Conservation (phyloP, 2,888 invertebrate species). For the Tiliacea citrago region DNA sequence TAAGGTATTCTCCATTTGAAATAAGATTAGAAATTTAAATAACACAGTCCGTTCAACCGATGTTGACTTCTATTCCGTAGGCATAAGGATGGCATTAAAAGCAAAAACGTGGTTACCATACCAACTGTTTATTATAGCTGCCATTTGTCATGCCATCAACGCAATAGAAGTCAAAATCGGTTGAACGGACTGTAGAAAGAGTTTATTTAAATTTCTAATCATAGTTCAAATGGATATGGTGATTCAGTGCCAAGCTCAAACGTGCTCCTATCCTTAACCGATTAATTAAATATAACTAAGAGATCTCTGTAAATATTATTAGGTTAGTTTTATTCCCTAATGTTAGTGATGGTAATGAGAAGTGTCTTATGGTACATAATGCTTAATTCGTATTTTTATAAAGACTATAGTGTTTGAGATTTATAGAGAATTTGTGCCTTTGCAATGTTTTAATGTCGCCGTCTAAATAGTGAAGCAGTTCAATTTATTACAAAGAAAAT, state of each 20-base stretch:
- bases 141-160: too few species aligned
- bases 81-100: too few species aligned
- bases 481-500: neutral
- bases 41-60: too few species aligned
- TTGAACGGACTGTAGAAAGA: too few species aligned
- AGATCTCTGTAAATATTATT: constrained; percentile 75
- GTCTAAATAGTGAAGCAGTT: constrained; percentile 25
- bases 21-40: too few species aligned
- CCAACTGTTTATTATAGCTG: too few species aligned
- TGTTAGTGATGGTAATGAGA: constrained; percentile 68
- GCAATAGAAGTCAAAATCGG: too few species aligned
- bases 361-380: constrained; percentile 82
- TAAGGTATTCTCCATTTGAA: too few species aligned
- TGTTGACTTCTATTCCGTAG: too few species aligned
- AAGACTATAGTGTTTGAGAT: constrained; percentile 74
- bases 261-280: constrained; percentile 19
- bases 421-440: constrained; percentile 66
- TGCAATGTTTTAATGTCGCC: constrained; percentile 30
- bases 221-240: neutral
- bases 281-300: constrained; percentile 63
- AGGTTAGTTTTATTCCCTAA: constrained; percentile 66
- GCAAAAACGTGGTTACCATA: too few species aligned
- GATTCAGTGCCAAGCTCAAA: neutral
- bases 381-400: constrained; percentile 84
- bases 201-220: too few species aligned